Base-by-base conservation (phyloP, 2,113 vertebrate species). In the Charadrius vociferus region DNA sequence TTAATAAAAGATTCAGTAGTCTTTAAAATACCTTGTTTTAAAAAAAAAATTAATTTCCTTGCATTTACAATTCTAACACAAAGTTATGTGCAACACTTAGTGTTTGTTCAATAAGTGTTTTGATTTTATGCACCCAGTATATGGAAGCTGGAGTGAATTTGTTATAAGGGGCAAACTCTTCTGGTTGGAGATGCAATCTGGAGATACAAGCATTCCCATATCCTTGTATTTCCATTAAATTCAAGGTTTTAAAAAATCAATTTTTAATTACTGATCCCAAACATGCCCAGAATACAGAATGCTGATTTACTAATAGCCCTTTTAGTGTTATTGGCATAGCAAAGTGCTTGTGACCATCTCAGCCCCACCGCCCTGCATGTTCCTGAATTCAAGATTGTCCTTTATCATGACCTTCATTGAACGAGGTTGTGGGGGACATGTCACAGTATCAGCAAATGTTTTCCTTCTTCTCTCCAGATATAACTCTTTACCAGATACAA, bases 1-100 rank as follows among this genome's bases (percentile, higher is more conserved):
- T 79, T 55, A 27, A 93, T 86, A 45, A 87, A 93, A 91, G 30
- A 91, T 85, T 72, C 30, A 62, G 22, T 47, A 56, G 52, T 52
- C 70, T 94, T 86, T 70, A 86, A 79, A 91, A 58, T 10, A 59
- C n/a, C n/a, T 83, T 47, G 29, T 62, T 94, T 81, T 49, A 34
- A 29, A 59, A 32, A 59, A 32, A 24, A 63, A 68, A 18, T 45
- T 62, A 15, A 88, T 90, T 86, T 62, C 58, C 55, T 81, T 80
- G n/a, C 34, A 14, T 77, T 95, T 58, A 30, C 59, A 90, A 27
- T 37, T 77, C 36, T 88, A 82, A 83, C 73, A 92, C 73, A 72
- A 75, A 72, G 19, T 59, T 87, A 67, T 36, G 43, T 50, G 62
- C 47, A 24, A 36, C 49, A 55, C 29, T 86, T 65, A 20, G 7